A percentile compares a stretch with the other conserved stretches of the same genome.
phyloP scores from a whole-genome alignment of 2,113 vertebrate species.

The Aramus guarauna region DNA sequence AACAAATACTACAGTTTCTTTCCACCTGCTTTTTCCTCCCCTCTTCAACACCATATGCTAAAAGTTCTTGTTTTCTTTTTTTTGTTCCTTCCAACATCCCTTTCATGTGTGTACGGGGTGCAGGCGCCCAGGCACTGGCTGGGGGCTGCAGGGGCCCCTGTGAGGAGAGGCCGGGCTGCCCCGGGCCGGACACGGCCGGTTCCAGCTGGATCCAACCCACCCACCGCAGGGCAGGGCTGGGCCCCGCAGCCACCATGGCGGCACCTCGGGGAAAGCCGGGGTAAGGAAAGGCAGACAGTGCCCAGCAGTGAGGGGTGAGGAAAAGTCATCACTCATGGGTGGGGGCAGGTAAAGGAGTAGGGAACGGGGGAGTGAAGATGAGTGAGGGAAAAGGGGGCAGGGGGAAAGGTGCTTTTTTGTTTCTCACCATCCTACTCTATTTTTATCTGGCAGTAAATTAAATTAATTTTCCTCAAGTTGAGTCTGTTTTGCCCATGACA shows the following conservation, averaged over 20 bases:
- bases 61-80: neutral
- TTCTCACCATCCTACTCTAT: neutral
- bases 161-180: accelerated
- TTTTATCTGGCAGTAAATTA: neutral
- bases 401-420: neutral
- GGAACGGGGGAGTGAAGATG: neutral
- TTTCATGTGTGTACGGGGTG: neutral
- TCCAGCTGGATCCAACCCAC: neutral
- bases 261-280: accelerated
- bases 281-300: neutral
- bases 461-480: neutral
- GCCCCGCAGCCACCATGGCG: accelerated
- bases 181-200: accelerated
- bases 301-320: neutral
- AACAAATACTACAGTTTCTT: neutral
- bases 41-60: neutral
- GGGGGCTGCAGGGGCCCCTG: neutral
- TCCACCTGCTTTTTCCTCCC: neutral
- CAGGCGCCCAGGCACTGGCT: accelerated
- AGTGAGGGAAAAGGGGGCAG: accelerated
- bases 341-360: neutral
- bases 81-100: neutral
- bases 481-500: neutral
- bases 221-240: accelerated
- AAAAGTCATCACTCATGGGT: neutral